These are phyloP conservation scores for Merops nubicus DNA, from an alignment of 2,113 vertebrate genomes.

Conservation along the genomic window DNA sequence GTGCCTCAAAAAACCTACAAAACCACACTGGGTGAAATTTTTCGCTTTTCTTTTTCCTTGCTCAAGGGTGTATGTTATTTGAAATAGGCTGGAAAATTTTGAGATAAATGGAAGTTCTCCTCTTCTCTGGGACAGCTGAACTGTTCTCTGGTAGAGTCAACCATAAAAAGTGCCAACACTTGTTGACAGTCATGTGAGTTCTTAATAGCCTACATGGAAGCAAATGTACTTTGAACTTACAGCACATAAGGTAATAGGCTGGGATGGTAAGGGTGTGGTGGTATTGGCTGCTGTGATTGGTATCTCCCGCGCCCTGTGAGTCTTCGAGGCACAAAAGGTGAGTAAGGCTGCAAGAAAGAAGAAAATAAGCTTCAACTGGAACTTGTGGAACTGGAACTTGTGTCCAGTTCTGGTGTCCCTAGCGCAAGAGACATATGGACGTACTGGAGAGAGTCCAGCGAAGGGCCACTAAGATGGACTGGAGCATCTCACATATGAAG, in stretches of 20 bases:
- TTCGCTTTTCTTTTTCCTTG: background rate
- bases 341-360: constrained; percentile 84
- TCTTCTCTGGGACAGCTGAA: background rate
- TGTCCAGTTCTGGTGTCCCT: background rate
- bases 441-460: background rate
- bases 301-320: constrained; percentile 91
- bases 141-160: background rate
- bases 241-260: constrained; percentile 96
- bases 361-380: constrained; percentile 41
- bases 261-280: constrained; percentile 92
- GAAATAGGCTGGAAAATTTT: background rate
- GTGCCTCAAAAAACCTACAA: background rate
- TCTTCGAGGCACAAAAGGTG: constrained; percentile 93
- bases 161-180: background rate
- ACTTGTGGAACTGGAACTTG: background rate
- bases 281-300: constrained; percentile 89
- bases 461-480: background rate
- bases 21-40: background rate
- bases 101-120: background rate
- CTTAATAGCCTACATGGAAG: background rate
- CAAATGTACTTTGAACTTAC: constrained; percentile 78
- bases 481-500: background rate
- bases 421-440: background rate
- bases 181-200: background rate
- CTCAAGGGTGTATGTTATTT: background rate